These are phyloP conservation scores for Perca flavescens DNA, from an alignment of 2,113 vertebrate species.

Conservation along the genomic window DNA sequence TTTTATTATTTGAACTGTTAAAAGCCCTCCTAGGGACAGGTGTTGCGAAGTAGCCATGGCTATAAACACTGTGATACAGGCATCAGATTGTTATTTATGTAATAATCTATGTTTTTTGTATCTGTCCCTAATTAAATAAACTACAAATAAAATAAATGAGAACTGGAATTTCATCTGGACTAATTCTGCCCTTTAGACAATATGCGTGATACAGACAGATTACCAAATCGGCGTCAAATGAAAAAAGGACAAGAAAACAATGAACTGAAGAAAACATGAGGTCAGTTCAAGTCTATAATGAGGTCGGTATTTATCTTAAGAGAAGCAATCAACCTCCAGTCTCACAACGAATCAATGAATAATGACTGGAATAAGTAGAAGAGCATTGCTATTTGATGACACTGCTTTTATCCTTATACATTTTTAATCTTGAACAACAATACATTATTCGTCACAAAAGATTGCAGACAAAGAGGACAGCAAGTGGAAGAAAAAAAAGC, in stretches of 20 bases:
- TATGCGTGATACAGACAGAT: background rate
- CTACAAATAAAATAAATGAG: no score
- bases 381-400: background rate
- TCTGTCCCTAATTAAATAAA: no score
- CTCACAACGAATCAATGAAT: background rate
- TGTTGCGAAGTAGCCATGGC: no score
- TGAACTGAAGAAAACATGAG: background rate
- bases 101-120: no score
- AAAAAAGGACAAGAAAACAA: background rate
- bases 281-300: background rate
- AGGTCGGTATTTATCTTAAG: background rate
- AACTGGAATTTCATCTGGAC: background rate
- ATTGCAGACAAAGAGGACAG: slow-evolving; percentile 6
- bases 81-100: no score
- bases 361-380: background rate
- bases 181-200: background rate
- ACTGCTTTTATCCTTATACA: background rate
- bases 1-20: no score
- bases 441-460: slow-evolving; percentile 5
- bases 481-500: slow-evolving; percentile 27
- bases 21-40: no score
- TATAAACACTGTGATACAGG: no score
- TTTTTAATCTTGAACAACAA: slow-evolving; percentile 8
- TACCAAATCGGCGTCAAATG: background rate
- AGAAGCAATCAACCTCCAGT: background rate